phyloP scores from a whole-genome alignment of 2,888 invertebrate genomes.

The Pycnomerus fuliginosus region DNA sequence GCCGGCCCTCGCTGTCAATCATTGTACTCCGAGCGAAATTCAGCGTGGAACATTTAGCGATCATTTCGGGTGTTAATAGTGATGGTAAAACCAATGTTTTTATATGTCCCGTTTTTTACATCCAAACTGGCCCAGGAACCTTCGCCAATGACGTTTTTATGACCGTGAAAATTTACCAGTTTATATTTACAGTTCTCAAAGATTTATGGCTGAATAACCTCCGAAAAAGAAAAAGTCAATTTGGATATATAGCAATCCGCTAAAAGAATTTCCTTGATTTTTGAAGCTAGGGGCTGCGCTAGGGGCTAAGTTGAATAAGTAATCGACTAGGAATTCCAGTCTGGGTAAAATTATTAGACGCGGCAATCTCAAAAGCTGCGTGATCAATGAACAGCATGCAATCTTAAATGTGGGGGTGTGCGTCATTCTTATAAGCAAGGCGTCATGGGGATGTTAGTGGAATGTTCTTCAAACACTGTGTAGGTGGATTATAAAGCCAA shows the following conservation, averaged over 20 bases:
- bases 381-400: too few relatives aligned
- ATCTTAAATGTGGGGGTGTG: slow-evolving; percentile 5
- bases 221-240: too few relatives aligned
- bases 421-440: slow-evolving; percentile 12
- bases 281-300: too few relatives aligned
- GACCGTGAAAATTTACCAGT: slow-evolving; percentile 9
- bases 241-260: too few relatives aligned
- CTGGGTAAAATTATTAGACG: too few relatives aligned
- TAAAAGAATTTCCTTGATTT: too few relatives aligned
- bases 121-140: too few relatives aligned
- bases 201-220: slow-evolving; percentile 7
- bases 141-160: slow-evolving; percentile 10
- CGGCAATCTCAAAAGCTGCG: too few relatives aligned
- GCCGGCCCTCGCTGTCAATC: slow-evolving; percentile 53
- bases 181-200: slow-evolving; percentile 12
- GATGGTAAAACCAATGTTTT: too few relatives aligned
- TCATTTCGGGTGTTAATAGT: slow-evolving; percentile 36
- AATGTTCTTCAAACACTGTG: slow-evolving; percentile 2
- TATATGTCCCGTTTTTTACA: too few relatives aligned
- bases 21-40: slow-evolving; percentile 39
- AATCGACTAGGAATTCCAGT: too few relatives aligned
- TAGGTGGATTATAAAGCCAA: slow-evolving; percentile 9
- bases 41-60: slow-evolving; percentile 40
- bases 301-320: too few relatives aligned
- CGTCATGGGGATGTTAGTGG: slow-evolving; percentile 29